phyloP scores from a whole-genome alignment of 1,140 invertebrate species.

The Lordiphosa stackelbergi region DNA sequence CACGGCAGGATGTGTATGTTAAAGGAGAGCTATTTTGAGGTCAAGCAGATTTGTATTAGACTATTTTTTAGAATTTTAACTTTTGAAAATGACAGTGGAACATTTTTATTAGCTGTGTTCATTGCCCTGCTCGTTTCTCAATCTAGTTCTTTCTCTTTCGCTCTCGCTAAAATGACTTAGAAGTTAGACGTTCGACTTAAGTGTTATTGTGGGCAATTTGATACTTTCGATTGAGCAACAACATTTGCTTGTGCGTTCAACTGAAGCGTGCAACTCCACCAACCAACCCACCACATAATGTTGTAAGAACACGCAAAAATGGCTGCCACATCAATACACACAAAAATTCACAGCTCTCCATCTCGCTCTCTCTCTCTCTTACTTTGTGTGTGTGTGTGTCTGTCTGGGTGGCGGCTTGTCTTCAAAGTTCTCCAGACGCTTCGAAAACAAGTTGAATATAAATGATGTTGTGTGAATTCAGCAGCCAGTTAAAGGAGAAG shows the following conservation, averaged over 20 bases:
- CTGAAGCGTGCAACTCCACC: conserved; percentile 57
- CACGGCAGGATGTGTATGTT: conserved; percentile 3
- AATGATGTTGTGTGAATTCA: conserved; percentile 70
- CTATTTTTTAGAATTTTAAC: neutral
- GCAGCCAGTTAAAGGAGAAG: conserved; percentile 19
- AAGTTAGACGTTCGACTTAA: conserved; percentile 66
- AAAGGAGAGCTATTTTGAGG: neutral
- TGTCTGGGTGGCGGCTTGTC: conserved; percentile 26
- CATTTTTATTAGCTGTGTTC: conserved; percentile 60
- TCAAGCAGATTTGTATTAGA: no score
- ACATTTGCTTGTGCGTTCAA: conserved; percentile 75
- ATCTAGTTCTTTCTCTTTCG: neutral
- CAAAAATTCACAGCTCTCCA: conserved; percentile 15
- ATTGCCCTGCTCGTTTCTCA: conserved; percentile 2
- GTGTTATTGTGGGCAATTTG: conserved; percentile 77
- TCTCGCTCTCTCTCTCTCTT: conserved; percentile 3
- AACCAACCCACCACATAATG: conserved; percentile 25
- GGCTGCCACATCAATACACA: conserved; percentile 49
- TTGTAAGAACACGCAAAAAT: conserved; percentile 63
- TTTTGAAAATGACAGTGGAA: conserved; percentile 35
- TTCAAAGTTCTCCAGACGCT: conserved; percentile 52
- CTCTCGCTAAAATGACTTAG: conserved; percentile 47
- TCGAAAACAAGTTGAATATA: conserved; percentile 74
- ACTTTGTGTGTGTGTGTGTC: conserved; percentile 10
- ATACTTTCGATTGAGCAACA: conserved; percentile 77